Conservation (phyloP, 2,113 vertebrate species). For the Chamaetylas fuelleborni region DNA sequence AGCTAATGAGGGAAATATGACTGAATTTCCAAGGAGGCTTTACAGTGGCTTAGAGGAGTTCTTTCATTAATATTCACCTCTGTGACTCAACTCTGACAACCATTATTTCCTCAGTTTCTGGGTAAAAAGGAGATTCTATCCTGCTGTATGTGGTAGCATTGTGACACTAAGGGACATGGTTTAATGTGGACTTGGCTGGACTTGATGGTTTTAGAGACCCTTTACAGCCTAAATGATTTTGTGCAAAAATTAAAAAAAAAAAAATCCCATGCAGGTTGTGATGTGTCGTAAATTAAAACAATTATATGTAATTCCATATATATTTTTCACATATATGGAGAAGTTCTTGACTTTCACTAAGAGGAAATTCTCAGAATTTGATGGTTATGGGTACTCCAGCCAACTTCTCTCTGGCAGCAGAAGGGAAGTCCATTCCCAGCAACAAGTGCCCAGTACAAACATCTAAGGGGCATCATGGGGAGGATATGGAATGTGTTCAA, state of each 20-base stretch:
- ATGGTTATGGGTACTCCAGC: not conserved
- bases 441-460: not conserved
- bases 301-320: not conserved
- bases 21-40: not conserved
- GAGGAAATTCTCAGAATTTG: not conserved
- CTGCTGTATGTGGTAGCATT: not conserved
- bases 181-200: not conserved
- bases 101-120: not conserved
- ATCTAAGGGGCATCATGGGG: not conserved
- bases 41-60: not conserved
- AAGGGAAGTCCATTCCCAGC: not conserved
- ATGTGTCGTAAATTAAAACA: not conserved
- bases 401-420: not conserved
- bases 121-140: not conserved
- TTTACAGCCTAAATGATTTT: not conserved
- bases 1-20: not conserved
- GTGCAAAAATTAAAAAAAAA: not conserved
- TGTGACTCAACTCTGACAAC: not conserved
- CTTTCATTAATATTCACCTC: slow-evolving; percentile 4
- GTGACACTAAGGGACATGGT: not conserved
- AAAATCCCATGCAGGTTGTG: not conserved
- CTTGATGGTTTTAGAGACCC: not conserved
- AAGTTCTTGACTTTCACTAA: not conserved
- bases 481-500: not conserved
- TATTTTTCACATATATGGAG: not conserved